Base-by-base conservation (phyloP, 2,888 invertebrate species). In the Phengaris alcon region DNA sequence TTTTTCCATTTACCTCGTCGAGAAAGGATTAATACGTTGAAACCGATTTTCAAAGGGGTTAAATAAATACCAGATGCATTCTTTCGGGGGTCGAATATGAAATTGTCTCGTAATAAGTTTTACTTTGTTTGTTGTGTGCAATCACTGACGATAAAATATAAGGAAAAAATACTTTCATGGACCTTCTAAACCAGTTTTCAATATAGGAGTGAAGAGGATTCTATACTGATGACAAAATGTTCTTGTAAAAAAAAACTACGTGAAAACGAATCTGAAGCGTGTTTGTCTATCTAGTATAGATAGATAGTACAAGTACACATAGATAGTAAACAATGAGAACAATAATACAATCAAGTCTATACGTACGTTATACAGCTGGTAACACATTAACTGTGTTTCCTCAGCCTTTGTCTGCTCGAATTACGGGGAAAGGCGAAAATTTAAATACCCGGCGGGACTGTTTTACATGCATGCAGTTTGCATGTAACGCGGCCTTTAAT, bases 381-480 rank as follows among this genome's bases (percentile, higher is more conserved):
- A 87, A 87, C 86, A 87, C 87, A 89, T 90, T 91, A 91, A 90
- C 89, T 85, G 87, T 83, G 87, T 90, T 90, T 85, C 87, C 85
- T 81, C 84, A 87, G 87, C 88, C 90, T 91, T 91, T 91, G 92
- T 91, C 90, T 91, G 89, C 88, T 87, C 86, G 87, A 91, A 92
- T 92, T 92, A 92, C 87, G 88, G 81, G 81, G 88, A 89, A 90
- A 90, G 87, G 90, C 85, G 90, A 87, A 91, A 93, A 93, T 92
- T 92, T 93, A 90, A 92, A 93, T 91, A 90, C 88, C 89, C 88
- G 85, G 84, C 87, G 88, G 87, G 79, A 85, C 89, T 92, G 88
- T 91, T 93, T 93, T 90, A 91, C 93, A 93, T 93, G 90, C 89
- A 91, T 92, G 91, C 91, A 91, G 86, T 92, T 91, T 90, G 90